Conservation (phyloP, 2,888 invertebrate genomes). For the Nebria brevicollis region DNA sequence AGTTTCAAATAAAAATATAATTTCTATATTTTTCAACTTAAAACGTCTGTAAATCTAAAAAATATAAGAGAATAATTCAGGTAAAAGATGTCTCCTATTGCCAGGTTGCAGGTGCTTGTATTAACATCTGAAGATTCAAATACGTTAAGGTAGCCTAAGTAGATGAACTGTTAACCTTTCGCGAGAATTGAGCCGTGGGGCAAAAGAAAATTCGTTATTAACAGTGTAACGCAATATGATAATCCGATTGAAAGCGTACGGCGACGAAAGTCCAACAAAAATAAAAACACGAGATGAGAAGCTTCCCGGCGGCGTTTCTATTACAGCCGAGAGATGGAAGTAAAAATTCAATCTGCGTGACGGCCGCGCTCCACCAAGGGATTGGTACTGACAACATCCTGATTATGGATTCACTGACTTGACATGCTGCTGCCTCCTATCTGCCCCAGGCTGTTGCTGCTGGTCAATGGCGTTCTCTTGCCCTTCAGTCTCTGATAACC, state of each 20-base stretch:
- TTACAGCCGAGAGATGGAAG: conserved; percentile 42
- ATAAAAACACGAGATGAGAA: conserved; percentile 17
- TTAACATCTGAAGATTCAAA: no score
- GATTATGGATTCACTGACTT: conserved; percentile 46
- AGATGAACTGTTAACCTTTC: no score
- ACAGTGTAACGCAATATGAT: conserved; percentile 28
- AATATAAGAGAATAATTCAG: no score
- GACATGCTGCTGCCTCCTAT: conserved; percentile 36
- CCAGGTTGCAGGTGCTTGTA: no score
- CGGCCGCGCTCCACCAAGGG: conserved; percentile 31
- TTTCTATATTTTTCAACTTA: no score
- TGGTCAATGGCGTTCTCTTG: background rate
- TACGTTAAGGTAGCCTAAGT: no score
- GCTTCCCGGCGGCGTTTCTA: conserved; percentile 34
- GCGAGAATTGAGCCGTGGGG: background rate
- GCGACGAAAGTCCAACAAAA: conserved; percentile 25
- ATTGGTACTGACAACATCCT: conserved; percentile 47
- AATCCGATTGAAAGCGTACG: conserved; percentile 26
- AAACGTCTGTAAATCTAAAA: no score
- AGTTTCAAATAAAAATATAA: no score
- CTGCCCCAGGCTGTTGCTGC: conserved; percentile 29
- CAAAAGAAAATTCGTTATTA: conserved; percentile 34
- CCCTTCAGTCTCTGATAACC: background rate
- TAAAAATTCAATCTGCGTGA: conserved; percentile 46
- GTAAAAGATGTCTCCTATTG: no score